Base-by-base conservation (phyloP, 2,113 vertebrate species). In the Poeciliopsis prolifica region DNA sequence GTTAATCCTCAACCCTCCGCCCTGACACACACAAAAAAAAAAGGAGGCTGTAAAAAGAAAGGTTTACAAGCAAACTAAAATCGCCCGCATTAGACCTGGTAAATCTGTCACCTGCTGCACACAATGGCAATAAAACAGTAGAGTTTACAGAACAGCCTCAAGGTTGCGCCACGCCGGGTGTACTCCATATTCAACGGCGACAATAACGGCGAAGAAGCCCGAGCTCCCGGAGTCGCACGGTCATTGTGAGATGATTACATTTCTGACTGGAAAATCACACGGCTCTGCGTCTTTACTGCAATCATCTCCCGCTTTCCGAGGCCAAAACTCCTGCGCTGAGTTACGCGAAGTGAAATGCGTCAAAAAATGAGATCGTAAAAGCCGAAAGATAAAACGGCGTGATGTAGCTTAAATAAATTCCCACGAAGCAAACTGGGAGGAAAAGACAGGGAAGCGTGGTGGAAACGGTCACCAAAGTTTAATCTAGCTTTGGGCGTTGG, bases 401-500 rank as follows among this genome's bases (percentile, higher is more conserved):
- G 82, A 89, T 84, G 75, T 80, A 78, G 81, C 79, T 77, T 58
- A n/a, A 58, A 58, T 48, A 87, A 90, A 83, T 68, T 90, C 81
- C 92, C 92, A 87, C 92, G 62, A 9, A 92, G 79, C 82, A 88
- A 87, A 91, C 93, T 93, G 91, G 44, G 17, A 68, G 37, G n/a
- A 68, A 17, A 68, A 44, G 44, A 68, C 15, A 26, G 77, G 62
- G 40, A 72, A 80, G 82, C 74, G 64, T 66, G 80, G 84, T 86
- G 89, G 88, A 83, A 88, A 86, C 80, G 88, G 88, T 81, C 90
- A 90, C 91, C 87, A 71, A 79, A 79, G 87, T 90, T 85, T 94
- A 95, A 95, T 94, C 92, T 94, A 94, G 92, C 93, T 95, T 91
- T 94, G 91, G 92, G 92, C 91, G 67, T 90, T 83, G 90, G 82